Evolutionary conservation across 2,888 invertebrate genomes (phyloP), one percentile per base, ranked within the genome.

Genomic region (Brachypalpus laphriformis): DNA sequence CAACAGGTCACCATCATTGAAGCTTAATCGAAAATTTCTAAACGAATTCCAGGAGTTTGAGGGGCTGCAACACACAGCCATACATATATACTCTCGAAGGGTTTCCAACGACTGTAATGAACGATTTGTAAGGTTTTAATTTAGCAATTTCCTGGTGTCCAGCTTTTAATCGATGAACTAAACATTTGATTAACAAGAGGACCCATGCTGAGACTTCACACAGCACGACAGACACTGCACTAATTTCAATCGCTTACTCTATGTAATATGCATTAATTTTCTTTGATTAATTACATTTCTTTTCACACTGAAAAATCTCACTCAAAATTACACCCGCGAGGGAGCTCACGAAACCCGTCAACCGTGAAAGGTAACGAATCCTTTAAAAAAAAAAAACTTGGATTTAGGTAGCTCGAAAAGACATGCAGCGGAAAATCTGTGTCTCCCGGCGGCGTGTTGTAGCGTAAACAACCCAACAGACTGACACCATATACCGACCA

Each of bases 401-500:
- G 40, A 70, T 68, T 74, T 74, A 37, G 56, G 3, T 25, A n/a
- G n/a, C 74, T 74, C 51, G 72, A 68, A 66, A 47, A 51, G 40
- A 65, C 40, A 54, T 74, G 80, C 80, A 63, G 72, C 61, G 31
- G 57, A 63, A 68, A 72, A 40, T 70, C 54, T 54, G 42, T 68
- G 42, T 68, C 49, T 70, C 70, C 80, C 83, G 83, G 70, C 74
- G 68, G 54, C 68, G 68, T 63, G 74, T 51, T 75, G 42, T 63
- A 16, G 68, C 56, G 74, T 63, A 83, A 74, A 80, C 74, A 80
- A 80, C 57, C 70, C 68, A 83, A 80, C 57, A 65, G 80, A 75
- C 83, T 83, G 68, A 83, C 66, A 80, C 74, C 42, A 57, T 42
- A 75, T 57, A 56, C 57, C 80, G 82, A 83, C 82, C 82, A 78